Evolutionary conservation across 2,888 invertebrate species (phyloP).

Genomic region (Gisinianus flammeolus): DNA sequence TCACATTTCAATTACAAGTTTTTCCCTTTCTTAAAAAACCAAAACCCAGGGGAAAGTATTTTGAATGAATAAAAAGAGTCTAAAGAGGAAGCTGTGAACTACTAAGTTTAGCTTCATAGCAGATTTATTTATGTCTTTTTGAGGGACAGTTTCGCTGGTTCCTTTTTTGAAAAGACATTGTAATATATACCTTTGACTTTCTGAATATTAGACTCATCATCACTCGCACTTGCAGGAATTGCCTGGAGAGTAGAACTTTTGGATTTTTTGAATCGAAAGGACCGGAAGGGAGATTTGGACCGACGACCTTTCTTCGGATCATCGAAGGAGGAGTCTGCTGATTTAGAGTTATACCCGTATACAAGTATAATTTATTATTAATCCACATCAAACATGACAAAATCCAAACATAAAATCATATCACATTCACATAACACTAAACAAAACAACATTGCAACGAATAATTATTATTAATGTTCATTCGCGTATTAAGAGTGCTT

Average conservation of each 20-base stretch:
- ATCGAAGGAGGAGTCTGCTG: constrained; percentile 46
- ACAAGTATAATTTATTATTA: constrained; percentile 2
- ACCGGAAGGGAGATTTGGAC: constrained; percentile 92
- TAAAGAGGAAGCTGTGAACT: neutral
- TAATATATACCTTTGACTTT: constrained; percentile 58
- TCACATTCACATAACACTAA: neutral
- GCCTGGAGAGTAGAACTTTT: constrained; percentile 66
- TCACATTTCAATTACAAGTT: too few species aligned
- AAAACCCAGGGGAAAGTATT: too few species aligned
- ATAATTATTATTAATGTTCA: too few species aligned
- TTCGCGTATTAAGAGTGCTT: too few species aligned
- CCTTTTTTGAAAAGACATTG: neutral
- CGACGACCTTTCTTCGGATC: constrained; percentile 70
- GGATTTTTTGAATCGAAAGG: constrained; percentile 85
- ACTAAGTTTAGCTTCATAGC: neutral
- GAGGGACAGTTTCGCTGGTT: neutral
- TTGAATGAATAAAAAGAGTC: too few species aligned
- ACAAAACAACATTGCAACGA: constrained; percentile 3
- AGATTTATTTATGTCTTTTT: neutral
- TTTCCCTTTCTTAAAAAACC: too few species aligned
- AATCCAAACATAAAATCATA: constrained; percentile 16
- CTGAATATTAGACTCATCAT: constrained; percentile 75
- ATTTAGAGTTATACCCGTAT: constrained; percentile 7
- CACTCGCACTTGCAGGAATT: constrained; percentile 70
- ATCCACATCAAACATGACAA: constrained; percentile 21